phyloP scores from a whole-genome alignment of 2,113 vertebrate species.

The Ia io region DNA sequence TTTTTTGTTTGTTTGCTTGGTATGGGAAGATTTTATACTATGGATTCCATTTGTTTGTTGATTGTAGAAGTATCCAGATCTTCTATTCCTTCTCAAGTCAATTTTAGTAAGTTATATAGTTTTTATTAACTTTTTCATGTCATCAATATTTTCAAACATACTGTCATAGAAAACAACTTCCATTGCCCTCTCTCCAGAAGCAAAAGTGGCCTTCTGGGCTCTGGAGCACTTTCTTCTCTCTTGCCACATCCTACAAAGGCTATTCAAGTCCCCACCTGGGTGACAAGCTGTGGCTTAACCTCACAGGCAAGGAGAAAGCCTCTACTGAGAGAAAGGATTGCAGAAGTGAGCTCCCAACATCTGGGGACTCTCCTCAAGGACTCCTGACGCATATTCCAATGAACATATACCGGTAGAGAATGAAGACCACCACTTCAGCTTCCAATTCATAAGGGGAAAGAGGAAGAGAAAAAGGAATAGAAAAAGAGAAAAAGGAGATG shows the following conservation, averaged over 20 bases:
- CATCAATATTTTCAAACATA: neutral
- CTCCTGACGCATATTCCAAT: conserved; percentile 90
- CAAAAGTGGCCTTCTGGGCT: neutral
- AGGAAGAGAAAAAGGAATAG: conserved; percentile 78
- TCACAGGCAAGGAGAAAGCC: conserved; percentile 85
- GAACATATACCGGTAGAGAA: conserved; percentile 90
- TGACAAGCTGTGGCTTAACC: conserved; percentile 81
- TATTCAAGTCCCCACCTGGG: conserved; percentile 74
- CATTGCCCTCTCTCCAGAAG: neutral
- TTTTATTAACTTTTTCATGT: neutral
- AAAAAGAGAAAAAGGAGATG: neutral
- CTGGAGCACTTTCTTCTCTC: conserved; percentile 45
- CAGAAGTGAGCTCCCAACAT: conserved; percentile 90
- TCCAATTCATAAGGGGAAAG: conserved; percentile 86
- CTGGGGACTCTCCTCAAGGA: conserved; percentile 91
- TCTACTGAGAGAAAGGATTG: conserved; percentile 90
- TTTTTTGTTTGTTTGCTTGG: neutral
- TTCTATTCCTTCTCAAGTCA: neutral
- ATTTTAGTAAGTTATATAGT: neutral
- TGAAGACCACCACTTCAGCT: conserved; percentile 85
- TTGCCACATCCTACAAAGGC: conserved; percentile 78
- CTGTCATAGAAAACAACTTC: neutral
- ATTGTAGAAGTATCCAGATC: neutral
- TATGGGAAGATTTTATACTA: neutral
- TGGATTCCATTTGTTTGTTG: neutral